Base-by-base conservation (phyloP, 1,140 invertebrate species). In the Dendrolimus kikuchii region DNA sequence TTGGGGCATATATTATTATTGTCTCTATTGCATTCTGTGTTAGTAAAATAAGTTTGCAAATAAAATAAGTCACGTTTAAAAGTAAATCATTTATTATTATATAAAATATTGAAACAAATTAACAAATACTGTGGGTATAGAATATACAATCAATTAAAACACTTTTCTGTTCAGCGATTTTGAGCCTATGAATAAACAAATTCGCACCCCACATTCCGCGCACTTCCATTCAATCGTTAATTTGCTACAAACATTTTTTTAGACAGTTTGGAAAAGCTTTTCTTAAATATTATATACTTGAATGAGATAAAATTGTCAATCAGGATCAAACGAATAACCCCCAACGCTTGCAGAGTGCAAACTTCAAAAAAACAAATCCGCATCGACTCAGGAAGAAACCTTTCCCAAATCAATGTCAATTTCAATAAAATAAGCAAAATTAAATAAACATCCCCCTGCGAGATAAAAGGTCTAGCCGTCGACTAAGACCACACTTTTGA, bases 401-500 rank as follows among this genome's bases (percentile, higher is more conserved):
- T 83, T 74, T 71, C 70, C 64, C 62, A 81, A 84, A 78, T 79
- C 74, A 77, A 77, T 79, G 82, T 82, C 77, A 77, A 65, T 74
- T 64, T 62, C 71, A 80, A 80, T 86, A 84, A 82, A 82, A 79
- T 80, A 74, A 73, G 64, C 74, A 67, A 80, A 82, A 84, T 84
- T 80, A 81, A 83, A 84, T 81, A 81, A 86, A 78, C 78, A 78
- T 66, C 72, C 81, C 74, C 63, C 62, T 51, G 57, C 10, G 57
- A 81, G 76, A 84, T 82, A 81, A 83, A 83, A 83, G 76, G 77
- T 81, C 81, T 79, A 83, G 80, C 74, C 77, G 62, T 10, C 67
- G 64, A 59, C 71, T 64, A 55, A 73, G 74, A 84, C 79, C 75
- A 73, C 80, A 77, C 71, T 76, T 79, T 75, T 76, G 77, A 81